Conservation (phyloP, 2,113 vertebrate genomes). For the Cyphomyrus discorhynchus region DNA sequence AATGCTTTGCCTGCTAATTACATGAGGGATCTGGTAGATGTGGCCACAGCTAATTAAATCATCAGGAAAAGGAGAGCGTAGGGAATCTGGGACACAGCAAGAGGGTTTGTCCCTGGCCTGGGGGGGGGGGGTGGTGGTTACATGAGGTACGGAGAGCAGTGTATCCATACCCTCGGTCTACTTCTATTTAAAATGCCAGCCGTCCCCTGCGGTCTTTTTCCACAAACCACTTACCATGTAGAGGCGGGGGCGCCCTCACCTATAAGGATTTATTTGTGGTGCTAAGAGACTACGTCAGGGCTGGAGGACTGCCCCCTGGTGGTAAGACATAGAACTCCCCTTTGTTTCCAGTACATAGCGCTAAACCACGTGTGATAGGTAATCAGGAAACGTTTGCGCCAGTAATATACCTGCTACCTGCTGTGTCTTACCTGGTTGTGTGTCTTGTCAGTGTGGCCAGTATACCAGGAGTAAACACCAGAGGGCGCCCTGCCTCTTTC, state of each 20-base stretch:
- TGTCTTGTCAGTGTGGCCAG: constrained; percentile 32
- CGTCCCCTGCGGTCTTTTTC: constrained; percentile 36
- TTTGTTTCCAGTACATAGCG: not conserved
- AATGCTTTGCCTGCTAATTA: not conserved
- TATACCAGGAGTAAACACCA: constrained; percentile 24
- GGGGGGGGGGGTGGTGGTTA: not conserved
- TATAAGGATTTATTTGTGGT: constrained; percentile 37
- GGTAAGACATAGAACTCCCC: constrained; percentile 30
- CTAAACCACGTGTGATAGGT: not conserved
- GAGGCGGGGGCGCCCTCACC: constrained; percentile 25
- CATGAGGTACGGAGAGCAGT: not conserved
- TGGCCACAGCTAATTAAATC: not conserved
- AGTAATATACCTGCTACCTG: not conserved
- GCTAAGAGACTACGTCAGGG: constrained; percentile 26
- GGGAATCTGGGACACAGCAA: not conserved
- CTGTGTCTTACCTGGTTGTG: not conserved
- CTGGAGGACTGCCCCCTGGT: constrained; percentile 26
- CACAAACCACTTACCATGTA: constrained; percentile 42
- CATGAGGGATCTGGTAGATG: not conserved
- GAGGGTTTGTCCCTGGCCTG: not conserved
- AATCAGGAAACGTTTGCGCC: not conserved
- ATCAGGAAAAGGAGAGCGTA: not conserved
- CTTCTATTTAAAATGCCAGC: constrained; percentile 16
- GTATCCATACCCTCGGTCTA: not conserved
- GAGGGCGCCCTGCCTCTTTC: constrained; percentile 27